Base-by-base conservation (phyloP, 2,888 invertebrate genomes). In the Creontiades dilutus region DNA sequence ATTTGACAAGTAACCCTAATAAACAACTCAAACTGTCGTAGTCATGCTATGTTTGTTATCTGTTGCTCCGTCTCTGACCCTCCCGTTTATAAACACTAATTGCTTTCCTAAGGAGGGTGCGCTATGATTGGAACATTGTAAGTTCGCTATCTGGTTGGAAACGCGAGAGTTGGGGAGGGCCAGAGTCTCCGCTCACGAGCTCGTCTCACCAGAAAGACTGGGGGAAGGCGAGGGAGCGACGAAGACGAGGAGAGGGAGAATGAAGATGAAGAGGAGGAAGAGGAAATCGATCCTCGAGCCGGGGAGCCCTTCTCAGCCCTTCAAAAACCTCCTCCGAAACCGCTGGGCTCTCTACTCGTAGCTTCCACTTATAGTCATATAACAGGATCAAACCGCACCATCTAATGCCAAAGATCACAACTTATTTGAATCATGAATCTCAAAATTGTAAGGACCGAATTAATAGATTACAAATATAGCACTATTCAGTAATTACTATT, bases 1-100 rank as follows among this genome's bases (percentile, higher is more conserved):
- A 85, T 85, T 85, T 85, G 85, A 85, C 85, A 61, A 85, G 85
- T 61, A 55, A 57, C 85, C 61, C 85, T 57, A 57, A 85, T 85
- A 85, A 85, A 85, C 85, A 85, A 85, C 85, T 85, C 61, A 55
- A 85, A 85, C 85, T 85, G 57, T 55, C 85, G 85, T 37, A 85
- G 85, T 85, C 85, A 85, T 61, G 85, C 85, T 57, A 84, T 84
- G 85, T 85, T 85, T 85, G 85, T 85, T 85, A 85, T 85, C 85
- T 85, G 85, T 85, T 85, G 85, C 85, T 82, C 52, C 55, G 57
- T 52, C 61, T 61, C 85, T 37, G 57, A 57, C 85, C 85, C 57
- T 55, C 28, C 23, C 85, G 61, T 19, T 85, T 85, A 85, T 85
- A 57, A 85, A 85, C 85, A 85, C 85, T 85, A 85, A 85, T 85